Percentiles rank a stretch among this genome's conserved stretches.
phyloP scores from a whole-genome alignment of 1,140 invertebrate species.

The Globodera rostochiensis region DNA sequence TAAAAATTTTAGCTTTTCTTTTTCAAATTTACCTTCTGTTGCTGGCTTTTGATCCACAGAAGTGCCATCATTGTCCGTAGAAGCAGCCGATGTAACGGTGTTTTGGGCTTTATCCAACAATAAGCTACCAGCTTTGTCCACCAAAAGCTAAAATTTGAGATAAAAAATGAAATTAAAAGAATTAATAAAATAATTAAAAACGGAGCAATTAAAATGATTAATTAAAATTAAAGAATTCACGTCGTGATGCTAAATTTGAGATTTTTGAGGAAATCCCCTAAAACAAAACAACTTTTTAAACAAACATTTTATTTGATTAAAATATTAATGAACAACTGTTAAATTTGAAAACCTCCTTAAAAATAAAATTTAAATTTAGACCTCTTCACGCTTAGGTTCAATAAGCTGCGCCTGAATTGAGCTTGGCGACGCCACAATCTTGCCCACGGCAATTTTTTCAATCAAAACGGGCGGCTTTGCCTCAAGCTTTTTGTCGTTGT shows the following conservation, averaged over 20 bases:
- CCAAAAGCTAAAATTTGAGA: not conserved
- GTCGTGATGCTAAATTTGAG: too few relatives aligned
- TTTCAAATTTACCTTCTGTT: not conserved
- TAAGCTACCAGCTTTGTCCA: not conserved
- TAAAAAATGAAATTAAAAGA: not conserved
- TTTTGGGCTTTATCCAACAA: not conserved
- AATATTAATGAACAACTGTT: too few relatives aligned
- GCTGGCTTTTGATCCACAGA: not conserved
- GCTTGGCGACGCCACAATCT: not conserved
- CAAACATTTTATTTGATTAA: too few relatives aligned
- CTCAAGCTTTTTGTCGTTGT: not conserved
- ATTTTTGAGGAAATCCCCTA: too few relatives aligned
- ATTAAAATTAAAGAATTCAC: too few relatives aligned
- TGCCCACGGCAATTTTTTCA: slow-evolving; percentile 10
- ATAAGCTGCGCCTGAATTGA: not conserved
- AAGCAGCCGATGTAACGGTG: not conserved
- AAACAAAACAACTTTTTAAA: too few relatives aligned
- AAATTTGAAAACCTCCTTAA: too few relatives aligned
- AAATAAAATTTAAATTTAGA: not conserved
- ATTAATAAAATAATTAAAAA: not conserved
- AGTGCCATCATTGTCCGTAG: not conserved
- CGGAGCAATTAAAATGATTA: too few relatives aligned
- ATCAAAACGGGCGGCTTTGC: not conserved
- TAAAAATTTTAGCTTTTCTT: not conserved
- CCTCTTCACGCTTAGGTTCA: not conserved